Evolutionary conservation across 2,797 vertebrate species (phyloP).

Genomic region (Falco peregrinus): DNA sequence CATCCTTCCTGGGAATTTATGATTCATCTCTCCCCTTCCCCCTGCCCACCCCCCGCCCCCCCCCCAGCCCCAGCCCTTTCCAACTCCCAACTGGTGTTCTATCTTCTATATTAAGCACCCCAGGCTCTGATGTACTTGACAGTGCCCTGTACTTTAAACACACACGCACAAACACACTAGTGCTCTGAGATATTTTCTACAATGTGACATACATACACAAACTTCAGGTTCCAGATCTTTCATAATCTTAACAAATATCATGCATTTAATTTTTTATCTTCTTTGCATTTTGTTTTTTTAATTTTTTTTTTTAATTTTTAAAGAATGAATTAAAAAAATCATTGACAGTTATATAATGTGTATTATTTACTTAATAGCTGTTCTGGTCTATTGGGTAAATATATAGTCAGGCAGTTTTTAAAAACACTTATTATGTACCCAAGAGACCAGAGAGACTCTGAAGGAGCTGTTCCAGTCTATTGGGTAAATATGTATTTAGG

Average conservation of each 20-base stretch:
- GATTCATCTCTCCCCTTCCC: slow-evolving; percentile 67
- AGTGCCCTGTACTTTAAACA: slow-evolving; percentile 48
- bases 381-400: slow-evolving; percentile 68
- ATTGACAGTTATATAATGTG: slow-evolving; percentile 46
- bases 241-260: not conserved
- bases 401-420: slow-evolving; percentile 60
- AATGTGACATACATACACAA: not conserved
- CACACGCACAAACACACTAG: not conserved
- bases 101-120: slow-evolving; percentile 66
- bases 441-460: slow-evolving; percentile 71
- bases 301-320: not conserved
- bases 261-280: not conserved
- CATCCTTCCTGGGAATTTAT: slow-evolving; percentile 68
- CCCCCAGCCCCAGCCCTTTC: slow-evolving; percentile 52
- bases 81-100: slow-evolving; percentile 71
- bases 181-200: slow-evolving; percentile 31
- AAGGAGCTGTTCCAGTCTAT: slow-evolving; percentile 64
- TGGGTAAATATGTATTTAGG: slow-evolving; percentile 68
- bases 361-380: slow-evolving; percentile 69
- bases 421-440: slow-evolving; percentile 54
- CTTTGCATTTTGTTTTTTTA: not conserved
- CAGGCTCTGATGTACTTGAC: slow-evolving; percentile 60
- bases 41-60: not conserved
- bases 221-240: not conserved
- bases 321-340: not conserved